Evolutionary conservation across 1,140 invertebrate genomes (phyloP), one percentile per base, ranked within the genome.

Genomic region (Drosophila biarmipes): DNA sequence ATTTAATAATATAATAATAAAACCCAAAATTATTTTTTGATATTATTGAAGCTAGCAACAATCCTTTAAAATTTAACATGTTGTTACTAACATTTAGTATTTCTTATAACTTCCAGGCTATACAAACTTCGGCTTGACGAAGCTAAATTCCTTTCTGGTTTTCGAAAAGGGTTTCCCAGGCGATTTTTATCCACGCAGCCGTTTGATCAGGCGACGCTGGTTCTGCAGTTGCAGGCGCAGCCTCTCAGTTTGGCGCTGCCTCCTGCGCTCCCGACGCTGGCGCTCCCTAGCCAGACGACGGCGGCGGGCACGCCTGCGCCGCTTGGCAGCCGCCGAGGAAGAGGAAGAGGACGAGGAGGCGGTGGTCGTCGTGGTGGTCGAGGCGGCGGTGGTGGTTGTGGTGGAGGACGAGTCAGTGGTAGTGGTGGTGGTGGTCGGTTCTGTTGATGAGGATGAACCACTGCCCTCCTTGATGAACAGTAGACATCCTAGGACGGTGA

Each of bases 211-310:
- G 2, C 31, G 31, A 6, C 66, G 66, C 49, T 69, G 66, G 17
- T 34, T 48, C 27, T 46, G 7, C 4, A 55, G 8, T 24, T 38
- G 43, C 31, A 45, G 19, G 5, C 34, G 42, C 57, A 61, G 42
- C 15, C 49, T 34, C 46, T 59, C 27, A 11, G 19, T 35, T 21
- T 7, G 15, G 43, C 63, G 24, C 58, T 59, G 42, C 24, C 51
- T 63, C n/a, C 37, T 49, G 5, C 38, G 57, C 38, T 43, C 14
- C 19, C 67, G 24, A 12, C 58, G 59, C 15, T 51, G 49, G 14
- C 64, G 38, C 42, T 72, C 12, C 15, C 67, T 27, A 11, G 66
- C 71, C 43, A 73, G 31, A n/a, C 53, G 54, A 35, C 69, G 66
- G 12, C 69, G 66, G 7, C 48, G 66, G n/a, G 21, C 37, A 45